A percentile compares a stretch with the other conserved stretches of the same genome.
These are phyloP conservation scores for Malthinus seriepunctatus DNA, from an alignment of 2,888 invertebrate species.

Conservation along the genomic window DNA sequence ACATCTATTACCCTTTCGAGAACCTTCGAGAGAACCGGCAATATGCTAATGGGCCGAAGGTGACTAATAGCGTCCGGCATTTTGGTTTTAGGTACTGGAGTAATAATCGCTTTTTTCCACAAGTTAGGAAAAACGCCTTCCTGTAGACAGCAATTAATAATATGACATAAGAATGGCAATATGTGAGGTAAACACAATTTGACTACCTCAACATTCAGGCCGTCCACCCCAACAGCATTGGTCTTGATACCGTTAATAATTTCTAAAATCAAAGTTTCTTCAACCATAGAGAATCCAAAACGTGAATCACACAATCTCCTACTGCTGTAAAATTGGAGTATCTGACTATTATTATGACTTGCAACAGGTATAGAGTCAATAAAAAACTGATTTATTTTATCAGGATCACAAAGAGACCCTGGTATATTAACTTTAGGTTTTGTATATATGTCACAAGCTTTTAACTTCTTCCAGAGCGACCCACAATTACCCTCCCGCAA, in stretches of 20 bases:
- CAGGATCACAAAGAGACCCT: neutral
- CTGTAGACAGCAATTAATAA: constrained; percentile 18
- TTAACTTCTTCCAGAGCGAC: neutral
- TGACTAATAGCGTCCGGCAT: constrained; percentile 26
- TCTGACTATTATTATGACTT: neutral
- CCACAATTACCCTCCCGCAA: neutral
- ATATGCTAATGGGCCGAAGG: constrained; percentile 36
- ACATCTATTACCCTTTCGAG: constrained; percentile 28
- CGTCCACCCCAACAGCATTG: constrained; percentile 13
- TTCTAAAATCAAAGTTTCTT: neutral
- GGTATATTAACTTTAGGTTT: neutral
- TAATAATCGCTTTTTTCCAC: constrained; percentile 37
- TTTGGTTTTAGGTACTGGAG: constrained; percentile 34
- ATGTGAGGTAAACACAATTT: constrained; percentile 13
- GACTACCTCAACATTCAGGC: constrained; percentile 10
- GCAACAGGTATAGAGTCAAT: neutral
- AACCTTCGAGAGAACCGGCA: constrained; percentile 32
- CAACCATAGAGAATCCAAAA: neutral
- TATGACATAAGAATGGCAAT: constrained; percentile 7
- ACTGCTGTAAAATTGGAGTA: neutral
- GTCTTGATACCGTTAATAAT: constrained; percentile 5
- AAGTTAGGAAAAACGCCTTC: constrained; percentile 25
- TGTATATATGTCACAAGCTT: neutral
- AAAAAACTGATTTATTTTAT: neutral
- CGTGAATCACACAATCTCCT: neutral